These are phyloP conservation scores for Chalcis sispes DNA, from an alignment of 2,888 invertebrate species.

Conservation along the genomic window DNA sequence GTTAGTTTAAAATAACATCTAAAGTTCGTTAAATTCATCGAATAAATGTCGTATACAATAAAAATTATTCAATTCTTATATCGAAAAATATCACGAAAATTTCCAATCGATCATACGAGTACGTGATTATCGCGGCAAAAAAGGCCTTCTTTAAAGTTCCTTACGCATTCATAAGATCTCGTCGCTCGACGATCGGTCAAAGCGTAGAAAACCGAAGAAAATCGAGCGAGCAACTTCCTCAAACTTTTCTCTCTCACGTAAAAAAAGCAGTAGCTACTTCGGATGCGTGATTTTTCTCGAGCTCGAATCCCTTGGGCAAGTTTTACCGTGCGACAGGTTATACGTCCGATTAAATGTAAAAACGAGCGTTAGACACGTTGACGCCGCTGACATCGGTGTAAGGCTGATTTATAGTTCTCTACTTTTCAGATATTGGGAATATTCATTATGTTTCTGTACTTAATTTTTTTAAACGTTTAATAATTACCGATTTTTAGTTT, in stretches of 20 bases:
- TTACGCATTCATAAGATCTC: neutral
- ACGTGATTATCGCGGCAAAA: slow-evolving; percentile 60
- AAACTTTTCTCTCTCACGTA: slow-evolving; percentile 60
- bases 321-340: slow-evolving; percentile 26
- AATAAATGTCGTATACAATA: no score
- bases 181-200: slow-evolving; percentile 35
- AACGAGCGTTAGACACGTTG: no score
- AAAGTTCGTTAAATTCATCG: no score
- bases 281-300: slow-evolving; percentile 31
- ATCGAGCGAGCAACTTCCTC: slow-evolving; percentile 27
- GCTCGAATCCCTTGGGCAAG: slow-evolving; percentile 63
- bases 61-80: no score
- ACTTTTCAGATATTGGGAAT: no score
- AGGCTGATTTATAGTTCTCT: no score
- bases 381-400: no score
- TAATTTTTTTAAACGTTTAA: no score
- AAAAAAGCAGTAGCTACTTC: slow-evolving; percentile 21
- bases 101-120: slow-evolving; percentile 71
- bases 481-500: no score
- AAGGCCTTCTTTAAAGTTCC: neutral
- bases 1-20: no score
- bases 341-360: neutral
- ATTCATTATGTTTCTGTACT: no score
- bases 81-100: slow-evolving; percentile 69
- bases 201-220: slow-evolving; percentile 15